Evolutionary conservation across 2,113 vertebrate species (phyloP).

Genomic region (Epinephelus fuscoguttatus): DNA sequence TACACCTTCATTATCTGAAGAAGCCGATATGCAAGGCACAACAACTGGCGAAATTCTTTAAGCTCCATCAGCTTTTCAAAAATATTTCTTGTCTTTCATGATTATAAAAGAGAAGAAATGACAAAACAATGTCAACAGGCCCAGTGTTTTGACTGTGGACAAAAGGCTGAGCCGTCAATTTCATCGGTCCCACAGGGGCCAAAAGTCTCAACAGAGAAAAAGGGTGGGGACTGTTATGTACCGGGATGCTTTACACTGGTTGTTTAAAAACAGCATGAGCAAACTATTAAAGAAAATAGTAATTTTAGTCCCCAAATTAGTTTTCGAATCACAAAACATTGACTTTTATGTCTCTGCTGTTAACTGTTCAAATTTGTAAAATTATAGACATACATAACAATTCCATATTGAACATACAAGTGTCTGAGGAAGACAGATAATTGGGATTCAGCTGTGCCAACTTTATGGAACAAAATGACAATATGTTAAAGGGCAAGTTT

Average conservation of each 20-base stretch:
- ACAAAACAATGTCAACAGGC: slow-evolving; percentile 18
- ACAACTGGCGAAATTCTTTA: slow-evolving; percentile 45
- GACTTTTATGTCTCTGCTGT: background rate
- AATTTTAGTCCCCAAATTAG: background rate
- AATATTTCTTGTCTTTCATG: slow-evolving; percentile 28
- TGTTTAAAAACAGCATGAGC: slow-evolving; percentile 9
- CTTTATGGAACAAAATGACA: background rate
- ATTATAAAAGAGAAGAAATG: slow-evolving; percentile 33
- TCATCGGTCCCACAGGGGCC: slow-evolving; percentile 20
- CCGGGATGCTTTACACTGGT: background rate
- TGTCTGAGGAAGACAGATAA: slow-evolving; percentile 21
- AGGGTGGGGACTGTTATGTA: background rate
- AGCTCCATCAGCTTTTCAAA: slow-evolving; percentile 48
- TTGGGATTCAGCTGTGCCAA: slow-evolving; percentile 45
- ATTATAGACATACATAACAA: background rate
- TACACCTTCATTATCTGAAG: slow-evolving; percentile 54
- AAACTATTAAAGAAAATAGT: background rate
- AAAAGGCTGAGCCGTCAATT: slow-evolving; percentile 18
- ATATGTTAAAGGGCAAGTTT: slow-evolving; percentile 10
- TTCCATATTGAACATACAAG: background rate
- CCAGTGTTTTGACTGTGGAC: slow-evolving; percentile 27
- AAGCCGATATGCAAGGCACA: slow-evolving; percentile 76
- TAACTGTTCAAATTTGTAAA: background rate
- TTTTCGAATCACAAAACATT: background rate
- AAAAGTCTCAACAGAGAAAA: slow-evolving; percentile 15